Percentiles rank a stretch among this genome's conserved stretches.
Evolutionary conservation across 2,888 invertebrate genomes (phyloP).

Genomic region (Hypercompe scribonia): DNA sequence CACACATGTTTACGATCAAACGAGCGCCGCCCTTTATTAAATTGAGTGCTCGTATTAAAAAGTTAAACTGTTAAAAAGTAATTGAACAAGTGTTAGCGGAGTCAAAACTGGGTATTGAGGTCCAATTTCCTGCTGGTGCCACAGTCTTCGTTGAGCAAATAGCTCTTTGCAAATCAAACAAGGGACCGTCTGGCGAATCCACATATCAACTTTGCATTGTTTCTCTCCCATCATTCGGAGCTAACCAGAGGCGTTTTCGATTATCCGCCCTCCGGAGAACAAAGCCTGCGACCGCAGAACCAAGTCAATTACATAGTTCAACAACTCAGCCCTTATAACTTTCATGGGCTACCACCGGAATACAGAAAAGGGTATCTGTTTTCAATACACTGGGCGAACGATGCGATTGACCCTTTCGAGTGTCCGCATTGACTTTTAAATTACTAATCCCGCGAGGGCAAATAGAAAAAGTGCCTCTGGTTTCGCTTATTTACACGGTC

Average conservation of each 20-base stretch:
- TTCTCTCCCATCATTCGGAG: constrained; percentile 81
- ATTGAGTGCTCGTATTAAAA: constrained; percentile 69
- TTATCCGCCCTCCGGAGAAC: constrained; percentile 83
- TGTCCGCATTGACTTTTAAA: constrained; percentile 87
- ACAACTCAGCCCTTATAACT: constrained; percentile 87
- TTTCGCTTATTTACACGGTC: constrained; percentile 80
- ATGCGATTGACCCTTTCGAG: constrained; percentile 86
- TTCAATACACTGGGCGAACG: constrained; percentile 82
- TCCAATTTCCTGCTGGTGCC: constrained; percentile 81
- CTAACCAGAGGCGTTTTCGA: constrained; percentile 86
- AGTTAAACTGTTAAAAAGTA: constrained; percentile 68
- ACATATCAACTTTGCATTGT: constrained; percentile 86
- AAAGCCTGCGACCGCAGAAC: constrained; percentile 85
- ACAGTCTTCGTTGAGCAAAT: constrained; percentile 81
- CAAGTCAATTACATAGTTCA: constrained; percentile 87
- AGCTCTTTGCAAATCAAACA: constrained; percentile 86
- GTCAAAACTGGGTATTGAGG: constrained; percentile 66
- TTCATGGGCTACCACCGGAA: constrained; percentile 84
- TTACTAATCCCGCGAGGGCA: constrained; percentile 85
- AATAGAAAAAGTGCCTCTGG: constrained; percentile 79
- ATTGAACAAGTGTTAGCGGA: constrained; percentile 80
- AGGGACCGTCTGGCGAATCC: constrained; percentile 81
- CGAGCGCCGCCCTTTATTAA: constrained; percentile 64
- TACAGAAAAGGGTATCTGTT: constrained; percentile 86
- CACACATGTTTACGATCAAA: constrained; percentile 67